phyloP scores from a whole-genome alignment of 2,113 vertebrate species.

The Engystomops pustulosus region DNA sequence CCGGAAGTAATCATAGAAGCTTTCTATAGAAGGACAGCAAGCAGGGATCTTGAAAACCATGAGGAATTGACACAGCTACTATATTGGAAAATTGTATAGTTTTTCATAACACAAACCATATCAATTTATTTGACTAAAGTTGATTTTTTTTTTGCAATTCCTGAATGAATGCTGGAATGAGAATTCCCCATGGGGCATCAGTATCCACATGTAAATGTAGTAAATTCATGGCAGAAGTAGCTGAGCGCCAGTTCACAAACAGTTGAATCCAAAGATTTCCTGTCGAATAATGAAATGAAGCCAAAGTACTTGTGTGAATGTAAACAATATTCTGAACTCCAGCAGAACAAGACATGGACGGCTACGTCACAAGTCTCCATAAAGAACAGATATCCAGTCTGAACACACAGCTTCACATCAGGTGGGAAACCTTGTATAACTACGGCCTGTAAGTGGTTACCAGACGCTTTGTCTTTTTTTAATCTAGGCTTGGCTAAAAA shows the following conservation, averaged over 20 bases:
- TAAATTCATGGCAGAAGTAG: neutral
- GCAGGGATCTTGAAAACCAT: too few relatives aligned
- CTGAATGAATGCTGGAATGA: too few relatives aligned
- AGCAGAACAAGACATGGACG: neutral
- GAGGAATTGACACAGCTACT: too few relatives aligned
- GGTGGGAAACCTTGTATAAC: neutral
- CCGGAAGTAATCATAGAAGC: too few relatives aligned
- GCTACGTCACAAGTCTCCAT: neutral
- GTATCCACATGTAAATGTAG: neutral
- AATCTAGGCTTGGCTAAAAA: too few relatives aligned
- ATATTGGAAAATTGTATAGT: too few relatives aligned
- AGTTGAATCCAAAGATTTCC: neutral
- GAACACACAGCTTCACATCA: neutral
- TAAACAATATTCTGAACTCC: neutral
- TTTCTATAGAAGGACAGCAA: too few relatives aligned
- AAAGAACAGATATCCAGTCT: neutral
- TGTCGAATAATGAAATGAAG: neutral
- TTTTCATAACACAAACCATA: too few relatives aligned
- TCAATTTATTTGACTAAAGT: too few relatives aligned
- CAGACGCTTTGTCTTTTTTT: neutral
- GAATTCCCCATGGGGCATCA: neutral
- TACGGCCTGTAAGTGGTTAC: neutral
- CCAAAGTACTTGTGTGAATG: neutral
- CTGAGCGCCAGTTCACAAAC: neutral
- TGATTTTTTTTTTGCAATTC: too few relatives aligned